phyloP scores from a whole-genome alignment of 2,113 vertebrate genomes.

The Corythaeola cristata region DNA sequence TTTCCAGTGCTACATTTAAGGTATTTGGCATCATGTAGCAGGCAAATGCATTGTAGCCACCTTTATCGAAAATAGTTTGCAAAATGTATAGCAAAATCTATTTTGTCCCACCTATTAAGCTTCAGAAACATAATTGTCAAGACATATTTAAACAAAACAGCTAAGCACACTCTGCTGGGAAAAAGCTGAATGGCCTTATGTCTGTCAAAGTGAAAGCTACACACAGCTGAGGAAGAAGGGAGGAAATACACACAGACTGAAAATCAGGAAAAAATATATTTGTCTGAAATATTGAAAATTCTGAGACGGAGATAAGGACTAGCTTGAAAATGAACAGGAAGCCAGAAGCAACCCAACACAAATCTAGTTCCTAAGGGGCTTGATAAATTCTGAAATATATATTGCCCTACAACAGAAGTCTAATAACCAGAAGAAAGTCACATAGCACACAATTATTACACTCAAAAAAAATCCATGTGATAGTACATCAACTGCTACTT shows the following conservation, averaged over 20 bases:
- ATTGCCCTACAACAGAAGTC: neutral
- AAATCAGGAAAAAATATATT: neutral
- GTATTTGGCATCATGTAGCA: neutral
- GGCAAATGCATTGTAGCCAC: neutral
- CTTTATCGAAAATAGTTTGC: neutral
- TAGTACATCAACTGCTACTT: neutral
- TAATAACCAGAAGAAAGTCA: neutral
- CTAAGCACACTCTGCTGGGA: neutral
- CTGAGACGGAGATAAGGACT: neutral
- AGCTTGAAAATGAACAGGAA: neutral
- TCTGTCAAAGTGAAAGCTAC: neutral
- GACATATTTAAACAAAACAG: neutral
- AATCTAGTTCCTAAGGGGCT: neutral
- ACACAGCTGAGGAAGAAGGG: neutral
- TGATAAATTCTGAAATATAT: neutral
- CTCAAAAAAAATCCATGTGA: neutral
- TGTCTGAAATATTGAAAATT: neutral
- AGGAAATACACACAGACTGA: neutral
- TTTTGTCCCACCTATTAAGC: neutral
- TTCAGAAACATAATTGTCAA: neutral
- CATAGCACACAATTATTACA: neutral
- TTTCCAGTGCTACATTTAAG: neutral
- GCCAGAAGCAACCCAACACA: neutral
- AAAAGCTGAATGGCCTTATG: neutral
- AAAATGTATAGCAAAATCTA: neutral